A percentile compares a stretch with the other conserved stretches of the same genome.
Conservation (phyloP, 2,888 invertebrate species). For the Patella depressa region DNA sequence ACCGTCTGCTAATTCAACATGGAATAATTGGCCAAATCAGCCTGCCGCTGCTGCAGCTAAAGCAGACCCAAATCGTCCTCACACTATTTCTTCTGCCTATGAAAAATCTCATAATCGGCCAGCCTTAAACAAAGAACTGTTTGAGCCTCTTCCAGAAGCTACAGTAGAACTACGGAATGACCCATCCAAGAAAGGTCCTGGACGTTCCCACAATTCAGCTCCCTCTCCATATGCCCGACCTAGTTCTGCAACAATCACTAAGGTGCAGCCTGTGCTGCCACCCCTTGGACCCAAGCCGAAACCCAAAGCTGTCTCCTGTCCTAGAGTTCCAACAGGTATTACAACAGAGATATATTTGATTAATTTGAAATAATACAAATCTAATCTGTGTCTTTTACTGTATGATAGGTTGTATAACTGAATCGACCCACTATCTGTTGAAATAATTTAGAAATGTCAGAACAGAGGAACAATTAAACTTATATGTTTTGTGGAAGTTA, state of each 20-base stretch:
- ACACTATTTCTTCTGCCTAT: constrained; percentile 93
- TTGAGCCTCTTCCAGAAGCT: constrained; percentile 80
- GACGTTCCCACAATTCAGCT: constrained; percentile 3
- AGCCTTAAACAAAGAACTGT: constrained; percentile 88
- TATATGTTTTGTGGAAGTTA: neutral
- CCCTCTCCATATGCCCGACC: constrained; percentile 51
- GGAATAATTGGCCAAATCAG: constrained; percentile 68
- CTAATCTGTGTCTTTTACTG: no score
- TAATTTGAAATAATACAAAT: no score
- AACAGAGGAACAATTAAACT: neutral
- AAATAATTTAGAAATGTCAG: no score
- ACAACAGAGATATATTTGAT: no score
- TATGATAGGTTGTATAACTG: no score
- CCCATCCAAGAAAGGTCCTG: constrained; percentile 44
- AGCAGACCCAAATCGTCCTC: constrained; percentile 80
- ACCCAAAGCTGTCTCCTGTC: constrained; percentile 60
- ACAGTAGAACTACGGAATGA: constrained; percentile 37
- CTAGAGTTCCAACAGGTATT: constrained; percentile 51
- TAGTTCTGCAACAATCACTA: constrained; percentile 59
- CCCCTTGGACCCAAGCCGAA: constrained; percentile 65
- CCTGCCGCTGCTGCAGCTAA: constrained; percentile 51
- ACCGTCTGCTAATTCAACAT: constrained; percentile 68
- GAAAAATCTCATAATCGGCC: constrained; percentile 85
- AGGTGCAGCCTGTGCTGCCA: constrained; percentile 64
- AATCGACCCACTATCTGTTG: no score